phyloP scores from a whole-genome alignment of 2,888 invertebrate species.

The Parthenolecanium corni region DNA sequence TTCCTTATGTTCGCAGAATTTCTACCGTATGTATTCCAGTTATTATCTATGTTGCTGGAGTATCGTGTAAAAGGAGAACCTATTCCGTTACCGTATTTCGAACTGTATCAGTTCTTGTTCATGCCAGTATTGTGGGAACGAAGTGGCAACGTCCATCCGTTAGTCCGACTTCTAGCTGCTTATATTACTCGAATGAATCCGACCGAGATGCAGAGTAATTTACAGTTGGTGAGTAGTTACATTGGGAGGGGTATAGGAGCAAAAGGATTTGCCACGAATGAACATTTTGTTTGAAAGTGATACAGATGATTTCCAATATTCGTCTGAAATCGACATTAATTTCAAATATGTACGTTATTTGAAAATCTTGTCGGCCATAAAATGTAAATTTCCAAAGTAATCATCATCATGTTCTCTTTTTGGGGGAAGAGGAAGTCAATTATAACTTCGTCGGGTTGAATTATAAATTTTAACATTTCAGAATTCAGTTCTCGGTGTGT shows the following conservation, averaged over 20 bases:
- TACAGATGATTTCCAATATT: no score
- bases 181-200: slow-evolving; percentile 57
- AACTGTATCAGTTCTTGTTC: slow-evolving; percentile 77
- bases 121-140: slow-evolving; percentile 88
- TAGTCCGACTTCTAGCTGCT: slow-evolving; percentile 81
- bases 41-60: slow-evolving; percentile 81
- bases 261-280: no score
- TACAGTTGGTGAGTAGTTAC: slow-evolving; percentile 51
- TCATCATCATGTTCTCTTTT: no score
- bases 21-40: slow-evolving; percentile 97
- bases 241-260: no score
- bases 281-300: neutral
- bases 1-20: slow-evolving; percentile 55
- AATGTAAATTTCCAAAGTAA: no score
- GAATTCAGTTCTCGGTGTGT: slow-evolving; percentile 79
- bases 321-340: no score
- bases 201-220: slow-evolving; percentile 30
- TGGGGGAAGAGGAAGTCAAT: no score
- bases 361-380: no score
- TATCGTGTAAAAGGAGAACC: slow-evolving; percentile 45
- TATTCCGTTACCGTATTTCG: slow-evolving; percentile 74
- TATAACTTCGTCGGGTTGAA: no score
- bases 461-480: no score
- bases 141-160: slow-evolving; percentile 82
- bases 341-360: no score